A percentile compares a stretch with the other conserved stretches of the same genome.
These are phyloP conservation scores for Blastobasis lacticolella DNA, from an alignment of 2,888 invertebrate genomes.

Conservation along the genomic window DNA sequence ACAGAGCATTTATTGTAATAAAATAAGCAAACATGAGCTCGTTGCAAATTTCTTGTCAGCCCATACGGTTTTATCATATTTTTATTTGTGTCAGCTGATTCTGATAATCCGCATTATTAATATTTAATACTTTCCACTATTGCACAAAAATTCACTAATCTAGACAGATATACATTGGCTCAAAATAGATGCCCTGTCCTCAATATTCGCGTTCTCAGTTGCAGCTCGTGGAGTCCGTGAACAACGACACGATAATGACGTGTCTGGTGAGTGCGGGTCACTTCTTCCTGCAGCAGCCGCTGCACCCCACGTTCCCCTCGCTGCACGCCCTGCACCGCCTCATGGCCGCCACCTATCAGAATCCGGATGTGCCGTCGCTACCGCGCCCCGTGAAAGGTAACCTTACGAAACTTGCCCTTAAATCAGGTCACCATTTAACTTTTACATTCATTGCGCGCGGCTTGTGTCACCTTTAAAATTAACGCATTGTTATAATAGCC, in stretches of 20 bases:
- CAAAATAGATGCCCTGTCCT: no score
- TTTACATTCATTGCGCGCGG: background rate
- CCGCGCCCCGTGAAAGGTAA: constrained; percentile 86
- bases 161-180: no score
- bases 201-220: constrained; percentile 45
- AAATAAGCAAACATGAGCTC: no score
- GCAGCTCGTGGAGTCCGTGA: constrained; percentile 91
- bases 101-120: no score
- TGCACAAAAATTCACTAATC: no score
- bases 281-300: constrained; percentile 95
- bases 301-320: constrained; percentile 93
- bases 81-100: no score
- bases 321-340: constrained; percentile 85
- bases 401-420: constrained; percentile 6
- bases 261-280: constrained; percentile 90
- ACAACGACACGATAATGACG: constrained; percentile 93
- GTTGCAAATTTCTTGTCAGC: no score
- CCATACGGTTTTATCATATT: no score
- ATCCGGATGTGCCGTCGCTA: constrained; percentile 84
- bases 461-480: background rate
- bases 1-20: no score
- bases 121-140: no score
- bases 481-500: no score
- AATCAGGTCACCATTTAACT: constrained; percentile 6
- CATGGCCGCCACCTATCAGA: constrained; percentile 88